These are phyloP conservation scores for Notoglanidium macrostoma DNA, from an alignment of 2,797 vertebrate genomes.

Conservation along the genomic window DNA sequence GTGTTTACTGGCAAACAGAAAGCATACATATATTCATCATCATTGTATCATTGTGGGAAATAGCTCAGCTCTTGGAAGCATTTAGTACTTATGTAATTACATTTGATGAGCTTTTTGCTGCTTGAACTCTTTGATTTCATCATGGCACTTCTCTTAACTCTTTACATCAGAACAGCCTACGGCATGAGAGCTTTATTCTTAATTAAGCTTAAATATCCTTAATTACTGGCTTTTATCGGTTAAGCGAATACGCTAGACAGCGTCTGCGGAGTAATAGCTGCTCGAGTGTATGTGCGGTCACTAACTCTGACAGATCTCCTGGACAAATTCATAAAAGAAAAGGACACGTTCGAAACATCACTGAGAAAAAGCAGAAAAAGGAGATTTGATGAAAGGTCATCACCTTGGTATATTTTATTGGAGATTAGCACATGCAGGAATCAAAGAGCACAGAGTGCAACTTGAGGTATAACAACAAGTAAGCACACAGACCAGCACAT, in stretches of 20 bases:
- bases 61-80: neutral
- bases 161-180: neutral
- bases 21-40: neutral
- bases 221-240: slow-evolving; percentile 29
- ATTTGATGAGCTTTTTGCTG: neutral
- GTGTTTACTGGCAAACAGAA: slow-evolving; percentile 12
- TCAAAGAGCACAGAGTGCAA: slow-evolving; percentile 75
- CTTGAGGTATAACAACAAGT: slow-evolving; percentile 66
- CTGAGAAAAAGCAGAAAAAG: slow-evolving; percentile 3
- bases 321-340: neutral
- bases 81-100: slow-evolving; percentile 3
- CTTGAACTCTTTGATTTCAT: slow-evolving; percentile 12
- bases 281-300: neutral
- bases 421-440: slow-evolving; percentile 79
- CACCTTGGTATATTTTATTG: slow-evolving; percentile 79
- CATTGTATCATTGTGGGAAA: neutral
- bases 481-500: slow-evolving; percentile 65
- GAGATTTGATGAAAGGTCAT: slow-evolving; percentile 58
- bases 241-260: slow-evolving; percentile 10
- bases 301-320: neutral
- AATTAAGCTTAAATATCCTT: slow-evolving; percentile 26
- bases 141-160: slow-evolving; percentile 13
- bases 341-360: neutral
- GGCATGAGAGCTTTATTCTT: slow-evolving; percentile 18
- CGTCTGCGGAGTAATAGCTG: neutral